These are phyloP conservation scores for Catharus minimus DNA, from an alignment of 2,113 vertebrate species.

Conservation along the genomic window DNA sequence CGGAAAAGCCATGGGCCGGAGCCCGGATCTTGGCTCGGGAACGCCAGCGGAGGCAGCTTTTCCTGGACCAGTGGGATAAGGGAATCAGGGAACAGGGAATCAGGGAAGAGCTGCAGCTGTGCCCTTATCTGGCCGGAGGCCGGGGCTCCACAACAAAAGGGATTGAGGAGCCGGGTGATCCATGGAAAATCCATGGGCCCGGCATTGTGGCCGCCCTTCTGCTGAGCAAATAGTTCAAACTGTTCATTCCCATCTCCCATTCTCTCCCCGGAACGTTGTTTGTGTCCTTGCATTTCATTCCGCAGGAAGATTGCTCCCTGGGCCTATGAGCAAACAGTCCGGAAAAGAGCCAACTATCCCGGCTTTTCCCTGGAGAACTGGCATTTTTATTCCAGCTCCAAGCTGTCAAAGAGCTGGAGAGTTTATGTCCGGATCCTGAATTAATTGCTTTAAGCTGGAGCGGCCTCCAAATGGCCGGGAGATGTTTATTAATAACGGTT, in stretches of 20 bases:
- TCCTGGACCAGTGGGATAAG: neutral
- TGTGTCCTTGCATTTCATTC: slow-evolving; percentile 99
- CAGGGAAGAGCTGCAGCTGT: neutral
- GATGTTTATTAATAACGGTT: slow-evolving; percentile 88
- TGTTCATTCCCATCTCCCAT: slow-evolving; percentile 99
- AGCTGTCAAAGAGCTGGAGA: slow-evolving; percentile 99
- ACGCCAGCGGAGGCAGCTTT: neutral
- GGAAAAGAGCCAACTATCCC: slow-evolving; percentile 98
- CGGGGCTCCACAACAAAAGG: slow-evolving; percentile 25
- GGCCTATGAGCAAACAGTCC: slow-evolving; percentile 99
- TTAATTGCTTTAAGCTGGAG: slow-evolving; percentile 99
- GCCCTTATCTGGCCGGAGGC: neutral
- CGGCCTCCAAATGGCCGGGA: slow-evolving; percentile 93
- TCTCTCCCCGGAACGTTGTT: slow-evolving; percentile 98
- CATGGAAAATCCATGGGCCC: slow-evolving; percentile 97
- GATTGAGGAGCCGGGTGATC: slow-evolving; percentile 91
- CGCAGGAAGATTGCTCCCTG: slow-evolving; percentile 98
- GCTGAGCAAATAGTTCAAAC: slow-evolving; percentile 99
- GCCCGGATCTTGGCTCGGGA: neutral
- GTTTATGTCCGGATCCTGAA: slow-evolving; percentile 99
- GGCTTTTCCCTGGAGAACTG: slow-evolving; percentile 99
- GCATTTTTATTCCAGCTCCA: slow-evolving; percentile 99
- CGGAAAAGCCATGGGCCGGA: slow-evolving; percentile 90
- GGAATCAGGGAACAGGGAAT: neutral
- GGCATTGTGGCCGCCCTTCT: slow-evolving; percentile 99